Evolutionary conservation across 2,888 invertebrate genomes (phyloP).

Genomic region (Meteorus colon): DNA sequence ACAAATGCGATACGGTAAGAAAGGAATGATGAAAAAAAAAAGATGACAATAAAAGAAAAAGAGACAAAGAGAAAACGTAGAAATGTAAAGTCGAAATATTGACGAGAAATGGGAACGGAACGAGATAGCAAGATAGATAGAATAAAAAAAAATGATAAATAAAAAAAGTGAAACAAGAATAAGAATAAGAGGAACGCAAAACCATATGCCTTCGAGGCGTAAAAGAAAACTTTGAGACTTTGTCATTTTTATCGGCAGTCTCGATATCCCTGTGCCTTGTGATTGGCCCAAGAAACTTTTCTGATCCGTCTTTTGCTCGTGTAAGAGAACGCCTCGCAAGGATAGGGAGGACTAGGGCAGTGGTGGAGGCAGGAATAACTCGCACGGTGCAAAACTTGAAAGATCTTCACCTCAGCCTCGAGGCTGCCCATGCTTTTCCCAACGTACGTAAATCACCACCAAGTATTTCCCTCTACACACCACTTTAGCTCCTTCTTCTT

Average conservation of each 20-base stretch:
- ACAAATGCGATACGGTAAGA: background rate
- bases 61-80: conserved; percentile 44
- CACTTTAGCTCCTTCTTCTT: conserved; percentile 15
- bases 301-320: conserved; percentile 66
- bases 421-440: conserved; percentile 27
- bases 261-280: conserved; percentile 61
- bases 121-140: conserved; percentile 1
- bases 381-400: conserved; percentile 25
- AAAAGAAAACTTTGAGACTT: conserved; percentile 63
- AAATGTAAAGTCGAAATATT: conserved; percentile 52
- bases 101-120: conserved; percentile 28
- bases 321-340: background rate
- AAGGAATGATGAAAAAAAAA: conserved; percentile 34
- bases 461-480: conserved; percentile 21
- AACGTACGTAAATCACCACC: conserved; percentile 46
- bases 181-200: conserved; percentile 24
- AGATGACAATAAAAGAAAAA: conserved; percentile 50
- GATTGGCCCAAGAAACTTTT: conserved; percentile 68
- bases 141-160: conserved; percentile 43
- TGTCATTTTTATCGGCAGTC: conserved; percentile 71
- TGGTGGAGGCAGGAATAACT: conserved; percentile 10
- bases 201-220: conserved; percentile 43
- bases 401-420: conserved; percentile 41
- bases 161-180: conserved; percentile 28
- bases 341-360: conserved; percentile 8